Evolutionary conservation across 2,797 vertebrate species (phyloP).

Genomic region (Luscinia megarhynchos): DNA sequence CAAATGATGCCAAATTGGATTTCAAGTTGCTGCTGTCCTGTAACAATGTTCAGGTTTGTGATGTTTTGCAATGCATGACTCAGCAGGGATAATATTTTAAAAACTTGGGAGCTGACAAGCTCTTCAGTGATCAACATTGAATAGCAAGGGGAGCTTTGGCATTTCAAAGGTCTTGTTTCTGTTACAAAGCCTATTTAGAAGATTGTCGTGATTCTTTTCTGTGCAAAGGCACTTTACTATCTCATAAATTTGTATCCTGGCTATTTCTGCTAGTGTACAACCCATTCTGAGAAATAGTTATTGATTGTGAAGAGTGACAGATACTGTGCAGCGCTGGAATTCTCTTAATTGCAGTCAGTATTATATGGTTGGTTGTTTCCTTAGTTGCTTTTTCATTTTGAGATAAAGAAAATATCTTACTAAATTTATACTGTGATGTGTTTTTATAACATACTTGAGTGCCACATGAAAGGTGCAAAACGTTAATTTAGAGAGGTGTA

Average conservation of each 20-base stretch:
- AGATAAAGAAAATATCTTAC: not conserved
- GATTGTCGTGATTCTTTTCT: not conserved
- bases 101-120: not conserved
- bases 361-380: not conserved
- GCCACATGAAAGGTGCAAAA: not conserved
- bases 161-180: constrained; percentile 36
- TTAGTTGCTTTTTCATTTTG: not conserved
- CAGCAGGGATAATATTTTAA: constrained; percentile 7
- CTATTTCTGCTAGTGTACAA: not conserved
- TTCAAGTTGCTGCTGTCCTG: not conserved
- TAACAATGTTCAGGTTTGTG: not conserved
- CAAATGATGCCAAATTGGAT: not conserved
- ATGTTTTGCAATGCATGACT: not conserved
- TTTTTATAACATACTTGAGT: not conserved
- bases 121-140: not conserved
- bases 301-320: constrained; percentile 9
- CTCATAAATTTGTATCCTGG: constrained; percentile 10
- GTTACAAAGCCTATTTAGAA: not conserved
- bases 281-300: not conserved
- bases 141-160: not conserved
- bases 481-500: not conserved
- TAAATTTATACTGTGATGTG: not conserved
- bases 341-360: constrained; percentile 21
- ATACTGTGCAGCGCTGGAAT: not conserved
- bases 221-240: not conserved